Evolutionary conservation across 2,888 invertebrate species (phyloP).

Genomic region (Napeogenes inachia): DNA sequence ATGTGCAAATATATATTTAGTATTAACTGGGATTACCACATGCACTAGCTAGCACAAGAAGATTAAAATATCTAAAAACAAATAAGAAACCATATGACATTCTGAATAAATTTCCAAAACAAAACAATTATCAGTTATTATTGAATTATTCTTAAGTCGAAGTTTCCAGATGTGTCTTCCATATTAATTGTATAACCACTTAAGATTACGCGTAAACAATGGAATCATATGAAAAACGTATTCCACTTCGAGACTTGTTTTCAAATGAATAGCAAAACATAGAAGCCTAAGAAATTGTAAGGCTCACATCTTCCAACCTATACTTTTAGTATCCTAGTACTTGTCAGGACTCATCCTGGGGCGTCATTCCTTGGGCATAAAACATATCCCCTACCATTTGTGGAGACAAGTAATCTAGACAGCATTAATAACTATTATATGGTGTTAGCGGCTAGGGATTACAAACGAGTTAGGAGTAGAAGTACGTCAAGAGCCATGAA

Average conservation of each 20-base stretch:
- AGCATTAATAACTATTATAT: constrained; percentile 43
- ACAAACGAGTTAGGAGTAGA: constrained; percentile 17
- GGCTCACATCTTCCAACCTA: constrained; percentile 11
- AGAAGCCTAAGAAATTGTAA: constrained; percentile 18
- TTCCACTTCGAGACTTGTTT: constrained; percentile 9
- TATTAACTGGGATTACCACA: too few relatives aligned
- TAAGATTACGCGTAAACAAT: neutral
- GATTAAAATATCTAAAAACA: too few relatives aligned
- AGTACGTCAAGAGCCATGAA: constrained; percentile 41
- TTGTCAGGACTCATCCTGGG: constrained; percentile 31
- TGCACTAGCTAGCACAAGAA: too few relatives aligned
- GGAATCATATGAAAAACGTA: constrained; percentile 8
- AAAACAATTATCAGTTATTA: too few relatives aligned
- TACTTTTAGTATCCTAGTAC: constrained; percentile 19
- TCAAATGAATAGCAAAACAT: constrained; percentile 17
- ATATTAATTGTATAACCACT: neutral
- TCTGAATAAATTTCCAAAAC: too few relatives aligned
- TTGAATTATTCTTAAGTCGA: too few relatives aligned
- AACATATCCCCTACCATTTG: constrained; percentile 44
- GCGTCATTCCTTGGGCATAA: constrained; percentile 36
- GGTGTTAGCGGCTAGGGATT: constrained; percentile 22
- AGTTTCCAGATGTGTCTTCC: neutral
- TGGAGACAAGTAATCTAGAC: constrained; percentile 43
- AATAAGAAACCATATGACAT: too few relatives aligned
- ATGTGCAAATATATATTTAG: too few relatives aligned